Percentiles rank a stretch among this genome's conserved stretches.
Evolutionary conservation across 1,140 invertebrate genomes (phyloP).

Genomic region (Protaetia brevitarsis): DNA sequence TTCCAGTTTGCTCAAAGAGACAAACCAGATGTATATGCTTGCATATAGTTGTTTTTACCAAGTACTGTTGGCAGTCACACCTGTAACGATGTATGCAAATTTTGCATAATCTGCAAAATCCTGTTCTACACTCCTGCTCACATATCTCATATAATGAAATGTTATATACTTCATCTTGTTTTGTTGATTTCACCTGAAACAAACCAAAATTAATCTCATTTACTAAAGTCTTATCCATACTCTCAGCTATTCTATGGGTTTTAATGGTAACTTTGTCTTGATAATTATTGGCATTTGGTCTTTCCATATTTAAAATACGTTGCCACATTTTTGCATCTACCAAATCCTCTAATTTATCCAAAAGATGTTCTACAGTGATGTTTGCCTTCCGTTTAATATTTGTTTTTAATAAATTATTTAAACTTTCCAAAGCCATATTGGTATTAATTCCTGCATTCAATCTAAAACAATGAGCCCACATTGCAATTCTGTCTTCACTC

Average conservation of each 20-base stretch:
- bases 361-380: not conserved
- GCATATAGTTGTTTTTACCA: not conserved
- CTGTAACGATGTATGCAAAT: constrained; percentile 30
- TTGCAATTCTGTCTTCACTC: constrained; percentile 29
- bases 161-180: not conserved
- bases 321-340: constrained; percentile 16
- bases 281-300: constrained; percentile 28
- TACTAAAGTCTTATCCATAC: not conserved
- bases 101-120: constrained; percentile 24
- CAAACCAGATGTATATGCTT: constrained; percentile 15
- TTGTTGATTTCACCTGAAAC: not conserved
- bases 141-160: constrained; percentile 25
- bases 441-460: constrained; percentile 16
- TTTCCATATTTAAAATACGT: constrained; percentile 27
- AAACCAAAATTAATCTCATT: not conserved
- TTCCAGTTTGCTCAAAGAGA: not conserved
- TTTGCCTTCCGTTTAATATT: constrained; percentile 6
- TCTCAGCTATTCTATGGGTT: not conserved
- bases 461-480: constrained; percentile 23
- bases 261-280: not conserved
- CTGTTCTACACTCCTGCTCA: constrained; percentile 26
- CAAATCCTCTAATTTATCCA: not conserved
- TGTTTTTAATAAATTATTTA: constrained; percentile 25
- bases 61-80: constrained; percentile 24
- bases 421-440: constrained; percentile 22